Base-by-base conservation (phyloP, 2,113 vertebrate genomes). In the Brachyhypopomus gauderio region DNA sequence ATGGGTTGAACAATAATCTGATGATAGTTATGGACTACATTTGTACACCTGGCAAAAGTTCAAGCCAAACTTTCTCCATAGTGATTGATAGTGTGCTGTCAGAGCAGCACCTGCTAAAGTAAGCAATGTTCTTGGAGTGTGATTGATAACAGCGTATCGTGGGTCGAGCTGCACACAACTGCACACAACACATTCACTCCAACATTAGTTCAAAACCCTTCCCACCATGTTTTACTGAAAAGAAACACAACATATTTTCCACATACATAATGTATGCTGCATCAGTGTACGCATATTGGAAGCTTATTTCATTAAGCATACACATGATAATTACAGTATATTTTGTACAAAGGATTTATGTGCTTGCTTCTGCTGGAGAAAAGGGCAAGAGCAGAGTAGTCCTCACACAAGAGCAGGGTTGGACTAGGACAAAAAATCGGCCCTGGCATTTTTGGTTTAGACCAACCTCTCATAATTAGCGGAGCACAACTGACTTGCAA, bases 61-160 rank as follows among this genome's bases (percentile, higher is more conserved):
- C 66, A 70, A 70, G 19, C 36, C 66, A 70, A 70, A 70, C 66
- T 70, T 70, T 70, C 20, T 70, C 20, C 20, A 20, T 38, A 7
- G 19, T 41, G 66, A 70, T n/a, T 70, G 36, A 70, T 70, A 6
- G 38, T 41, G 34, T 7, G 22, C 38, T 38, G 19, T 70, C 34
- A 41, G 19, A 11, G 11, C 12, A 70, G 38, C 66, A 70, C 66
- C 66, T 70, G 66, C 66, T 70, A 38, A 70, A 70, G 19, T 70
- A 70, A 70, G 36, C 34, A n/a, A n/a, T 70, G 66, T 41, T 41
- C 36, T 41, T 70, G 9, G 34, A 22, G 34, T 70, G 66, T 70
- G 66, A 70, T 70, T 70, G 11, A 70, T 70, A 22, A 41, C 14
- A 41, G 16, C 64, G 64, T 17, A 67, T n/a, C 22, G 20, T 41